Conservation (phyloP, 2,113 vertebrate species). For the Plestiodon gilberti region DNA sequence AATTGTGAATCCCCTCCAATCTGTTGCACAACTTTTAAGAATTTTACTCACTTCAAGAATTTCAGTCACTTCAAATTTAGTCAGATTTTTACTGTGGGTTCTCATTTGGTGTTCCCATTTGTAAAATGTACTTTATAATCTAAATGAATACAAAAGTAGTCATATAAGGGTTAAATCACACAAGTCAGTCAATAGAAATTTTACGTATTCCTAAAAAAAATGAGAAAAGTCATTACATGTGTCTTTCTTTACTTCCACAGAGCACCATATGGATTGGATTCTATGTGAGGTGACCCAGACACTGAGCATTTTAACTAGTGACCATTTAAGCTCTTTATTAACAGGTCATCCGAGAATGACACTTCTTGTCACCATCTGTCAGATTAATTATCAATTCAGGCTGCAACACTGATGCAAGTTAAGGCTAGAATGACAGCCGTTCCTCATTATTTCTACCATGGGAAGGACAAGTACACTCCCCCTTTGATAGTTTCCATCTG, state of each 20-base stretch:
- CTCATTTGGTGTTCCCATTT: not conserved
- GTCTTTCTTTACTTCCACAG: constrained; percentile 7
- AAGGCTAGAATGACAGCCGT: not conserved
- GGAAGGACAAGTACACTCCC: not conserved
- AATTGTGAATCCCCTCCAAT: not conserved
- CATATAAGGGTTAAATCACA: not conserved
- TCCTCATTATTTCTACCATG: not conserved
- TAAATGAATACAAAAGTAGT: not conserved
- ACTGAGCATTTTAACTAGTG: not conserved
- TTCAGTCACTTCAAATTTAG: no score
- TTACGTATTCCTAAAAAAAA: not conserved
- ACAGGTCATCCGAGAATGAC: not conserved
- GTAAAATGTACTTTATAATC: not conserved
- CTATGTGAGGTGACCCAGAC: not conserved
- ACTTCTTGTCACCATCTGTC: not conserved
- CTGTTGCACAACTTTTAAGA: not conserved
- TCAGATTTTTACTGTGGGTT: not conserved
- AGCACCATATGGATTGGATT: not conserved
- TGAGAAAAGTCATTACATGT: not conserved
- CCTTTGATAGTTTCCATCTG: constrained; percentile 22
- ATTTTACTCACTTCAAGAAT: no score
- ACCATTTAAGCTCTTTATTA: not conserved
- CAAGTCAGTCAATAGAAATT: not conserved
- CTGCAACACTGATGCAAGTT: not conserved
- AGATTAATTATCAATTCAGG: not conserved